Conservation (phyloP, 2,797 vertebrate genomes). For the Catamblyrhynchus diadema region DNA sequence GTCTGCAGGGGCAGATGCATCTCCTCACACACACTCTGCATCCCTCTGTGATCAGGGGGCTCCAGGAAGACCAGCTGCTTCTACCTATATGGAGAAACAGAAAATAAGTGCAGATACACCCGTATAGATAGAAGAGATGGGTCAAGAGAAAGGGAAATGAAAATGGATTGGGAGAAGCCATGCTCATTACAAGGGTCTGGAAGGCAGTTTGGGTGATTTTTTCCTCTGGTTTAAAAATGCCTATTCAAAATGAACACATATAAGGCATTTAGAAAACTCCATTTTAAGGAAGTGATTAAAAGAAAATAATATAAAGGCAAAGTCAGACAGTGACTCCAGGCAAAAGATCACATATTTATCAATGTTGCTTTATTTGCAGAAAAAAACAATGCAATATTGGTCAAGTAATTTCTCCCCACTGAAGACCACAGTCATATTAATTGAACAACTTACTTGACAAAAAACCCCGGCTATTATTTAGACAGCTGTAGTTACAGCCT, state of each 20-base stretch:
- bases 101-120: background rate
- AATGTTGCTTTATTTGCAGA: background rate
- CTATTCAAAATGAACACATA: background rate
- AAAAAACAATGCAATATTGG: background rate
- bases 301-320: background rate
- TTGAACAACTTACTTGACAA: conserved; percentile 4
- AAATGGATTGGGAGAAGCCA: background rate
- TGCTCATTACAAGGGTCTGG: background rate
- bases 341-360: background rate
- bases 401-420: background rate
- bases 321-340: background rate
- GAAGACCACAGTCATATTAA: conserved; percentile 22
- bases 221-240: background rate
- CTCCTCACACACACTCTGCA: background rate
- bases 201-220: background rate
- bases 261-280: background rate
- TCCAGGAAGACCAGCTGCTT: background rate
- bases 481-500: conserved; percentile 25
- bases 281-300: background rate
- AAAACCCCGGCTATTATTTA: background rate
- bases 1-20: conserved; percentile 31
- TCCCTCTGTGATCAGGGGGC: background rate
- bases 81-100: background rate
- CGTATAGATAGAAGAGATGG: background rate
- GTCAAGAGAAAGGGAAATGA: background rate